Conservation (phyloP, 2,888 invertebrate genomes). For the Synergus japonicus region DNA sequence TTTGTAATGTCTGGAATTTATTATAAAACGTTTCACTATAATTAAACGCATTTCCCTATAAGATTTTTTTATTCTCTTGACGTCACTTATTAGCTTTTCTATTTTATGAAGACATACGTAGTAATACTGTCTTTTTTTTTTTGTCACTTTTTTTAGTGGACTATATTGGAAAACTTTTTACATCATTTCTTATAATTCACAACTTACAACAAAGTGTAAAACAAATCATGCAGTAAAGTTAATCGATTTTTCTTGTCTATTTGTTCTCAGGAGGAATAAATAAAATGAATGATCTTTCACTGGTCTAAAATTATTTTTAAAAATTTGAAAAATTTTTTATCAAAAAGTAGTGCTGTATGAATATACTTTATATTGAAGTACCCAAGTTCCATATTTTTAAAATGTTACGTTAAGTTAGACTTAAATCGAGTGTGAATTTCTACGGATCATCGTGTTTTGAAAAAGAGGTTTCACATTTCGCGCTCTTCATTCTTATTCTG, state of each 20-base stretch:
- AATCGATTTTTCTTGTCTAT: not conserved
- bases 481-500: not conserved
- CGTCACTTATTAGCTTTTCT: not conserved
- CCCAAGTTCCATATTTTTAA: not conserved
- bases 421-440: not conserved
- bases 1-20: not conserved
- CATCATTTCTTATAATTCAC: not conserved
- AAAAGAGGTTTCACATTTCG: conserved; percentile 1
- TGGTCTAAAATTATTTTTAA: no score
- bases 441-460: not conserved
- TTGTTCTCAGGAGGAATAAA: not conserved
- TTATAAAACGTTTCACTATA: not conserved
- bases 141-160: not conserved
- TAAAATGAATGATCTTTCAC: not conserved
- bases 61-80: not conserved
- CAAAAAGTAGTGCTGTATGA: not conserved
- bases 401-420: not conserved
- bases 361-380: not conserved
- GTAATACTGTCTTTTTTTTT: not conserved
- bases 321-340: no score
- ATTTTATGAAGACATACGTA: not conserved
- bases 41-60: not conserved
- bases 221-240: not conserved
- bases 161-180: not conserved
- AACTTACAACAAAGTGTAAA: not conserved